Evolutionary conservation across 2,797 vertebrate genomes (phyloP).

Genomic region (Ciconia nigra): DNA sequence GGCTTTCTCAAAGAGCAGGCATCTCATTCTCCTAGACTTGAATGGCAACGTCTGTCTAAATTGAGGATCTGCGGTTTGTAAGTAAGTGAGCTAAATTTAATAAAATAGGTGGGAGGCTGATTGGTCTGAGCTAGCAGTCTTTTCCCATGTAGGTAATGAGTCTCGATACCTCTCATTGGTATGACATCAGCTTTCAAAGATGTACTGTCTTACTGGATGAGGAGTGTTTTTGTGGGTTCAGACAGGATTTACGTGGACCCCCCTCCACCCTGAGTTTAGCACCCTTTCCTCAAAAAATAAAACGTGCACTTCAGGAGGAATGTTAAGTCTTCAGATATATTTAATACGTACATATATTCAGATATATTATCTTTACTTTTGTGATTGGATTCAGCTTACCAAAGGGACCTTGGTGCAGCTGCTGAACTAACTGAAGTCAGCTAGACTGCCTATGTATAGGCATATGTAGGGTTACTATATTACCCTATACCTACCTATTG

Average conservation of each 20-base stretch:
- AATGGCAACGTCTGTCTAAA: background rate
- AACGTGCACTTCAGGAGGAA: background rate
- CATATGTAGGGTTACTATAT: background rate
- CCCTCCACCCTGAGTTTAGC: background rate
- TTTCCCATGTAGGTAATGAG: fast-evolving
- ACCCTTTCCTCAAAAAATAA: background rate
- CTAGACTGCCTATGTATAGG: background rate
- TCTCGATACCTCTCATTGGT: background rate
- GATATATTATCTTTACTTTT: background rate
- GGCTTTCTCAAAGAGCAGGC: background rate
- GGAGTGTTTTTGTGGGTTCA: background rate
- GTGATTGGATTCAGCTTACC: background rate
- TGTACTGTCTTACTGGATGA: fast-evolving
- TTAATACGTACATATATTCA: background rate
- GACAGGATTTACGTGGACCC: background rate
- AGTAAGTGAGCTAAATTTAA: background rate
- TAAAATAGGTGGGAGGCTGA: background rate
- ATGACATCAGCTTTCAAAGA: background rate
- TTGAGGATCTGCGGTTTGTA: background rate
- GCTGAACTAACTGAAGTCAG: background rate
- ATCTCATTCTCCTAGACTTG: background rate
- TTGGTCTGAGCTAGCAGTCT: background rate
- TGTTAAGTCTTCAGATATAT: background rate
- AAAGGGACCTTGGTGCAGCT: background rate
- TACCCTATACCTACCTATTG: background rate